These are phyloP conservation scores for Meriones psammophilus DNA, from an alignment of 2,797 vertebrate species.

Conservation along the genomic window DNA sequence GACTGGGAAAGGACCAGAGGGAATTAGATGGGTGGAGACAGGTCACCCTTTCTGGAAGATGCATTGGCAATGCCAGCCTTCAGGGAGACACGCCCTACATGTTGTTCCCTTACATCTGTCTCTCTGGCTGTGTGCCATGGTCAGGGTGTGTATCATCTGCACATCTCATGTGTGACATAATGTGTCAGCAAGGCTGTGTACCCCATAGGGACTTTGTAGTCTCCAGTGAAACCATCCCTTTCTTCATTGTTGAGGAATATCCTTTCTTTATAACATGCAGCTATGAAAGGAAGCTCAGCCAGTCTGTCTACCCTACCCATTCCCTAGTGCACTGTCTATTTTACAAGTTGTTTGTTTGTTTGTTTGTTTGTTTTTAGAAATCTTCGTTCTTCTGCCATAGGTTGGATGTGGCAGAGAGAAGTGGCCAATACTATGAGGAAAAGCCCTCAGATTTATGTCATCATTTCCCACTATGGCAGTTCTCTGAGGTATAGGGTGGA, in stretches of 20 bases:
- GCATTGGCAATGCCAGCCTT: background rate
- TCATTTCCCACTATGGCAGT: too few relatives aligned
- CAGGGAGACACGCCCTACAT: fast-evolving
- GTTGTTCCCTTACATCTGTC: background rate
- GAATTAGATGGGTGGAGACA: background rate
- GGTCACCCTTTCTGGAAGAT: background rate
- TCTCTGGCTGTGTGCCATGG: background rate
- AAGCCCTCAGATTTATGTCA: background rate
- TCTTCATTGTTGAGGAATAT: background rate
- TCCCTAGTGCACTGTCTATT: background rate
- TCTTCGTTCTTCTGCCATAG: background rate
- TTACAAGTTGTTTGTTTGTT: background rate
- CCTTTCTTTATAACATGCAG: background rate
- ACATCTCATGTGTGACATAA: background rate
- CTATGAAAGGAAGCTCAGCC: background rate
- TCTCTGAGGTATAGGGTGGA: background rate
- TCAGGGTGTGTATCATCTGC: background rate
- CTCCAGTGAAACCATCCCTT: background rate
- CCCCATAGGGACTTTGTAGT: background rate
- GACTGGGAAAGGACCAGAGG: background rate
- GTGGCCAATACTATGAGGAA: background rate
- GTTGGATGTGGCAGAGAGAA: background rate
- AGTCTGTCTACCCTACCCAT: background rate
- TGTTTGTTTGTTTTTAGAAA: background rate
- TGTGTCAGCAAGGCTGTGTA: background rate